Percentiles rank a stretch among this genome's conserved stretches.
These are phyloP conservation scores for Setophaga petechia DNA, from an alignment of 2,113 vertebrate genomes.

Conservation along the genomic window DNA sequence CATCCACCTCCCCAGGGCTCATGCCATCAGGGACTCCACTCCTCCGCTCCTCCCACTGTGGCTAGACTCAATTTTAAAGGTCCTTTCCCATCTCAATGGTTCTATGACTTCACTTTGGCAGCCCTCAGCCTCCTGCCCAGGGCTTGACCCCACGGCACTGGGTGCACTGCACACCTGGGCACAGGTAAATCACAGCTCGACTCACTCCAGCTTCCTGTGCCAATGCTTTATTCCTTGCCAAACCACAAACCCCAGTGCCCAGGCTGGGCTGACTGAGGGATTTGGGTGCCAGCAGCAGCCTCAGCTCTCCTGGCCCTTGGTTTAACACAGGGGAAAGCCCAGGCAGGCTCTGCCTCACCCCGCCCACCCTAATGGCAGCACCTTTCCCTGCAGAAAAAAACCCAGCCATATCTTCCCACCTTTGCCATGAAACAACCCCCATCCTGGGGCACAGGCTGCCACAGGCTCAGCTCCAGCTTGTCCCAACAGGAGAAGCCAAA, in stretches of 20 bases:
- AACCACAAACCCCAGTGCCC: neutral
- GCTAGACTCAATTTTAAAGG: neutral
- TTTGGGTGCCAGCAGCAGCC: neutral
- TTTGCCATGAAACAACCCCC: neutral
- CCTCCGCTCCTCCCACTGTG: fast-evolving
- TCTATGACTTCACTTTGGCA: neutral
- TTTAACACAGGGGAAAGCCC: fast-evolving
- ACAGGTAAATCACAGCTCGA: neutral
- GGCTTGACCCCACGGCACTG: fast-evolving
- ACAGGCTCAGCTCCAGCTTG: neutral
- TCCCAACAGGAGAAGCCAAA: constrained; percentile 13
- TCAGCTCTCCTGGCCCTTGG: neutral
- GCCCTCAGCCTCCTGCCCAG: fast-evolving
- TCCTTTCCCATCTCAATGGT: neutral
- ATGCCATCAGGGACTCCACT: fast-evolving
- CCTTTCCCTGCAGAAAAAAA: neutral
- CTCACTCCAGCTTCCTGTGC: neutral
- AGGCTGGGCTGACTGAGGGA: neutral
- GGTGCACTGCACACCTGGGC: neutral
- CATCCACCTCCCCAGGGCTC: neutral
- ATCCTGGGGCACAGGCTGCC: neutral
- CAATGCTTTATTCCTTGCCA: neutral
- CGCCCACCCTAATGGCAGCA: neutral
- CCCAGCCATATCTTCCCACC: neutral
- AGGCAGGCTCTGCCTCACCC: neutral